Conservation (phyloP, 2,888 invertebrate genomes). For the Malthinus flaveolus region DNA sequence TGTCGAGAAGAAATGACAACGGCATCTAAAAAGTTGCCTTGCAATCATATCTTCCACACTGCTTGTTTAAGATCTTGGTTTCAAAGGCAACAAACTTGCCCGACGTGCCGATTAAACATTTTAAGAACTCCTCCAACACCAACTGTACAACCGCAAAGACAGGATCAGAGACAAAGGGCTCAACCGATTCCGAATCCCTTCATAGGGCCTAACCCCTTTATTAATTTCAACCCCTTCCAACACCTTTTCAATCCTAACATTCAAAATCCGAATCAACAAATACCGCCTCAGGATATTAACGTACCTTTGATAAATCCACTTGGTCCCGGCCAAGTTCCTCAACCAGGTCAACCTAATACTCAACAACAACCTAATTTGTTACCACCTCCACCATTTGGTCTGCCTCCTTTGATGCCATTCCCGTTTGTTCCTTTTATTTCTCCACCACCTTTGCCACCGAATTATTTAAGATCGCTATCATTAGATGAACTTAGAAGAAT, state of each 20-base stretch:
- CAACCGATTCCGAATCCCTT: slow-evolving; percentile 27
- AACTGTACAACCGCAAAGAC: slow-evolving; percentile 18
- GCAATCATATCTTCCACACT: slow-evolving; percentile 99
- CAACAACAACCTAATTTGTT: slow-evolving; percentile 39
- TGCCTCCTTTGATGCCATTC: slow-evolving; percentile 59
- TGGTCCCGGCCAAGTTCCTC: slow-evolving; percentile 33
- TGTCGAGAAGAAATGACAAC: slow-evolving; percentile 79
- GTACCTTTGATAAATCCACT: slow-evolving; percentile 39
- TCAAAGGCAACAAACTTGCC: slow-evolving; percentile 99
- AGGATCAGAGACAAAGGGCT: slow-evolving; percentile 28
- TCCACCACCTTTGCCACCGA: slow-evolving; percentile 78
- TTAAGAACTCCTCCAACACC: slow-evolving; percentile 43
- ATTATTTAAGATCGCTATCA: slow-evolving; percentile 72
- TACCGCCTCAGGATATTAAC: slow-evolving; percentile 28
- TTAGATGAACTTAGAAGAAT: slow-evolving; percentile 83
- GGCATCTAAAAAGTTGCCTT: slow-evolving; percentile 94
- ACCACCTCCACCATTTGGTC: slow-evolving; percentile 54
- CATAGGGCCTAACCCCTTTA: slow-evolving; percentile 28
- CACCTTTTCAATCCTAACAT: slow-evolving; percentile 21
- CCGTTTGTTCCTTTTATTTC: slow-evolving; percentile 61
- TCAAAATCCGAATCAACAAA: slow-evolving; percentile 32
- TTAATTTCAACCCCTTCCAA: slow-evolving; percentile 38
- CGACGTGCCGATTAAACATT: slow-evolving; percentile 93
- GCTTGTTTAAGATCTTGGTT: slow-evolving; percentile 98
- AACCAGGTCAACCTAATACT: slow-evolving; percentile 9